Percentiles rank a stretch among this genome's conserved stretches.
Evolutionary conservation across 2,113 vertebrate species (phyloP).

Genomic region (Heterochromis multidens): DNA sequence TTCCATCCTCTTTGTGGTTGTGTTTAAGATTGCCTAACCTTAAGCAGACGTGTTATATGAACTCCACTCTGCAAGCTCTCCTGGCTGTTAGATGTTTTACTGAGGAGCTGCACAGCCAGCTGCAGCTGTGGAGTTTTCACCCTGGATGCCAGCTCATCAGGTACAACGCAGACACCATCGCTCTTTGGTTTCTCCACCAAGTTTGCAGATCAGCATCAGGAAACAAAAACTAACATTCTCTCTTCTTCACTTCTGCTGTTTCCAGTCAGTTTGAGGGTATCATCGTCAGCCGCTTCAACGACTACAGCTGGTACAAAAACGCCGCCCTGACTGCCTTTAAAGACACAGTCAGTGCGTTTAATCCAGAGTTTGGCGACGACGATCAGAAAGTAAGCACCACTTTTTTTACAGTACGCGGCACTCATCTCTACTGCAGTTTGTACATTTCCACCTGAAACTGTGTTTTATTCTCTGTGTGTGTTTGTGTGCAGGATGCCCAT

Average conservation of each 20-base stretch:
- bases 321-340: neutral
- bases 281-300: neutral
- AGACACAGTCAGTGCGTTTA: fast-evolving
- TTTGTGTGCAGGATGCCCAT: neutral
- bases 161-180: fast-evolving
- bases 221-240: neutral
- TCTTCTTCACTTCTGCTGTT: neutral
- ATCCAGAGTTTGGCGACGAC: neutral
- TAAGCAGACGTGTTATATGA: neutral
- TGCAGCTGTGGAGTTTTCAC: neutral
- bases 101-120: neutral
- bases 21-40: neutral
- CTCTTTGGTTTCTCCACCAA: neutral
- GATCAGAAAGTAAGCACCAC: neutral
- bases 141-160: fast-evolving
- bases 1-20: neutral
- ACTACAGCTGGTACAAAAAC: neutral
- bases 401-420: neutral
- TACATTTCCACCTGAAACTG: neutral
- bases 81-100: neutral
- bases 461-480: neutral
- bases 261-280: neutral
- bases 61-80: fast-evolving
- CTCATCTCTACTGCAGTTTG: neutral
- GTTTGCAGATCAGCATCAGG: neutral